Evolutionary conservation across 2,888 invertebrate species (phyloP).

Genomic region (Ectobius pallidus): DNA sequence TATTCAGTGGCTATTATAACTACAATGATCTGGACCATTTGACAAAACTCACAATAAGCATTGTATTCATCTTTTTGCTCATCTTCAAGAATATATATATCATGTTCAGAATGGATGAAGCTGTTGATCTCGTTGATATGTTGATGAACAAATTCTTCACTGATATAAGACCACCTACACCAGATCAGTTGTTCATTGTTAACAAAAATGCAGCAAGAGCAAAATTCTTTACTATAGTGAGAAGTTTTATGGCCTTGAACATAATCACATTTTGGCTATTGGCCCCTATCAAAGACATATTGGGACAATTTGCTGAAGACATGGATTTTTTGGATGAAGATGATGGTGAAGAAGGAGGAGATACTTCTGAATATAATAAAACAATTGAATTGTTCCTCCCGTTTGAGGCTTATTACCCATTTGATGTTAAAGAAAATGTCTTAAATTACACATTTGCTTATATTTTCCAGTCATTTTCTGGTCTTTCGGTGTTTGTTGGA

Average conservation of each 20-base stretch:
- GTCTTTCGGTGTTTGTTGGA: neutral
- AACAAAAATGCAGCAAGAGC: conserved; percentile 12
- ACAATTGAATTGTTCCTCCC: neutral
- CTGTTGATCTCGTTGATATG: neutral
- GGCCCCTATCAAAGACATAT: neutral
- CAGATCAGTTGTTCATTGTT: neutral
- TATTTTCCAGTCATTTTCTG: neutral
- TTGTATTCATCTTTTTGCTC: neutral
- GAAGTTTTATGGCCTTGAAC: neutral
- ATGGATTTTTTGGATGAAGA: neutral
- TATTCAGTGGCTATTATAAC: neutral
- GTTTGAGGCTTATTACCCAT: neutral
- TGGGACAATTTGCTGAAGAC: neutral
- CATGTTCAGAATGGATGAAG: neutral
- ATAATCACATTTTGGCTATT: neutral
- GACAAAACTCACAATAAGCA: neutral
- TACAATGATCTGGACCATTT: neutral
- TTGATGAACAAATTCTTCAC: conserved; percentile 6
- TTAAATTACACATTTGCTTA: neutral
- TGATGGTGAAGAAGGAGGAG: neutral
- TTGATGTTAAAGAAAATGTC: neutral
- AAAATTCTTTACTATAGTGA: neutral
- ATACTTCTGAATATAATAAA: neutral
- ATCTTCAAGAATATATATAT: neutral
- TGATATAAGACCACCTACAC: neutral